Conservation (phyloP, 2,888 invertebrate species). For the Onthophagus sagittarius region DNA sequence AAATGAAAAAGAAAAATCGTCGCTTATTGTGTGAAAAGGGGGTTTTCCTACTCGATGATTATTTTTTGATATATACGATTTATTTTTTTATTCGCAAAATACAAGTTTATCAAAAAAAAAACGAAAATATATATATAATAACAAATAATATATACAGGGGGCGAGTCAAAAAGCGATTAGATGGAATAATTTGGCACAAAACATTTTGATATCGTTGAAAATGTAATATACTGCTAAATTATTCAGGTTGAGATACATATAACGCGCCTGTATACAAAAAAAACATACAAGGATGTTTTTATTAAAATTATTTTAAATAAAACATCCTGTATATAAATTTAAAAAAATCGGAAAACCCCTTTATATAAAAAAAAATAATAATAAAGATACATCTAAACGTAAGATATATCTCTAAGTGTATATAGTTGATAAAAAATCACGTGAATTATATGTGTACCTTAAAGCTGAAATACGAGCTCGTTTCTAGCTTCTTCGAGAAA, state of each 20-base stretch:
- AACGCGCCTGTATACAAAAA: too few species aligned
- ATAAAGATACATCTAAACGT: conserved; percentile 7
- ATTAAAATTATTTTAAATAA: too few species aligned
- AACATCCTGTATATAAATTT: neutral
- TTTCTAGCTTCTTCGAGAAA: conserved; percentile 32
- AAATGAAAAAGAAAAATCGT: neutral
- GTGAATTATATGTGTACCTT: conserved; percentile 24
- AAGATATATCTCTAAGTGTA: conserved; percentile 38
- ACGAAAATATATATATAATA: too few species aligned
- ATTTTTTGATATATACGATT: conserved; percentile 6
- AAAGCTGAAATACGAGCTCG: conserved; percentile 21
- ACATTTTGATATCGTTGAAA: too few species aligned
- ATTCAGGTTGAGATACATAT: too few species aligned
- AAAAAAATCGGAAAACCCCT: neutral
- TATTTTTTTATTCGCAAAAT: too few species aligned
- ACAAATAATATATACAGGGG: too few species aligned
- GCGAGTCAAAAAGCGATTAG: too few species aligned
- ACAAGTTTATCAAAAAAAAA: conserved; percentile 1
- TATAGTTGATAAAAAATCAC: conserved; percentile 24
- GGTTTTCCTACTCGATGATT: conserved; percentile 1
- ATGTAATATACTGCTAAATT: too few species aligned
- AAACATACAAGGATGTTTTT: too few species aligned
- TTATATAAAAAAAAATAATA: neutral
- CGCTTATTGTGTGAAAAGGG: conserved; percentile 3
- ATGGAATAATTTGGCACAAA: too few species aligned